Evolutionary conservation across 2,888 invertebrate genomes (phyloP), one percentile per base, ranked within the genome.

Genomic region (Xestobium rufovillosum): DNA sequence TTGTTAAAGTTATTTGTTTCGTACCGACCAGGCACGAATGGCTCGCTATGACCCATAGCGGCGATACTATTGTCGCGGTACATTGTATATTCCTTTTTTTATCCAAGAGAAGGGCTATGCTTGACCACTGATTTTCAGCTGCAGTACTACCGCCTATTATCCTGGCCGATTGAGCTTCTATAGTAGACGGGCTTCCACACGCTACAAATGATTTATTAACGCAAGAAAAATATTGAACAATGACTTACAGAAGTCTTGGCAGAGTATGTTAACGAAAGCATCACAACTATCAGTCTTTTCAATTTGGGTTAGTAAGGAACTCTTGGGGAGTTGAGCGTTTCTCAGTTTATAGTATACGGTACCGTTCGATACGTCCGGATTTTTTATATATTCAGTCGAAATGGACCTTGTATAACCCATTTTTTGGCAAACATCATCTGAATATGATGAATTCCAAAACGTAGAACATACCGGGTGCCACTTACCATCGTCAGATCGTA

Each of bases 61-160:
- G 70, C 6, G 69, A 60, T 9, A 74, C 51, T 13, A 71, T 47
- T 25, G 67, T 69, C 3, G 69, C 67, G 1, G 71, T 70, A 47
- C 74, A 74, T 40, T 66, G 64, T 10, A 63, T 53, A 35, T 66
- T 63, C 16, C 54, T 56, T 43, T 60, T 61, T 19, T 61, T 61
- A 44, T 71, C 66, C 43, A 65, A 67, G 3, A 76, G 52, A 14
- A 76, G 55, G 11, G 71, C 70, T 1, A 77, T 65, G 34, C 72
- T 74, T 1, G 76, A 70, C 75, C 73, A 76, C 52, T 75, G 72
- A 3, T 69, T 69, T 39, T 66, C 65, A 4, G 67, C 63, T 3
- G 56, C 66, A 29, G 61, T 61, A 30, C 65, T 69, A 3, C 70
- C 72, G 25, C 71, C 72, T 3, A 67, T 68, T 23, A 71, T 63